phyloP scores from a whole-genome alignment of 1,140 invertebrate genomes.

The Battus philenor region DNA sequence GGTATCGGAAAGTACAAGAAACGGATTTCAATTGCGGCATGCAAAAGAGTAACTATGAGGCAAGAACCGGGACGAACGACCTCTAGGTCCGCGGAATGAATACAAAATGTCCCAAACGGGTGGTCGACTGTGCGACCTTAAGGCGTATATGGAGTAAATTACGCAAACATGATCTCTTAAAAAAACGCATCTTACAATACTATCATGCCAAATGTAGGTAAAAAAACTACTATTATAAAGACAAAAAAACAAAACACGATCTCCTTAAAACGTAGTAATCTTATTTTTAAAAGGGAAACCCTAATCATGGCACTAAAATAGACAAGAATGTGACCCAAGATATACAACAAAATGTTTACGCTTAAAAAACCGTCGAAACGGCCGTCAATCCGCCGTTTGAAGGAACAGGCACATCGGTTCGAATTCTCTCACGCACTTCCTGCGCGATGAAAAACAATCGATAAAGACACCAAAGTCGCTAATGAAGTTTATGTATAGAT shows the following conservation, averaged over 20 bases:
- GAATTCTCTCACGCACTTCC: constrained; percentile 65
- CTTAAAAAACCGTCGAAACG: constrained; percentile 14
- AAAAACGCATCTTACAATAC: too few relatives aligned
- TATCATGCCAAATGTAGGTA: too few relatives aligned
- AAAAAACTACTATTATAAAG: too few relatives aligned
- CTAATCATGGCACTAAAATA: too few relatives aligned
- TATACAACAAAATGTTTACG: constrained; percentile 20
- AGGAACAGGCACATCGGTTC: constrained; percentile 21
- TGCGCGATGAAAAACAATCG: constrained; percentile 33
- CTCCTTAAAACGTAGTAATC: too few relatives aligned
- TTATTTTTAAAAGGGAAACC: too few relatives aligned
- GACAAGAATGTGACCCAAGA: neutral
- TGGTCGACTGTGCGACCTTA: neutral
- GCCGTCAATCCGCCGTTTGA: neutral
- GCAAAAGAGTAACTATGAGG: constrained; percentile 56
- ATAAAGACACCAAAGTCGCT: constrained; percentile 22
- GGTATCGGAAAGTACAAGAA: constrained; percentile 56
- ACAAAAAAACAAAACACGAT: too few relatives aligned
- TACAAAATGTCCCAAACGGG: constrained; percentile 53
- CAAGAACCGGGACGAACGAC: constrained; percentile 71
- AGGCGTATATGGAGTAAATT: neutral
- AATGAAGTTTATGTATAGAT: constrained; percentile 7
- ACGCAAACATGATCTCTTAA: too few relatives aligned
- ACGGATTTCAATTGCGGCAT: constrained; percentile 48
- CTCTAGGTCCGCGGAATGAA: constrained; percentile 56